Evolutionary conservation across 1,140 invertebrate species (phyloP).

Genomic region (Asbolus verrucosus): DNA sequence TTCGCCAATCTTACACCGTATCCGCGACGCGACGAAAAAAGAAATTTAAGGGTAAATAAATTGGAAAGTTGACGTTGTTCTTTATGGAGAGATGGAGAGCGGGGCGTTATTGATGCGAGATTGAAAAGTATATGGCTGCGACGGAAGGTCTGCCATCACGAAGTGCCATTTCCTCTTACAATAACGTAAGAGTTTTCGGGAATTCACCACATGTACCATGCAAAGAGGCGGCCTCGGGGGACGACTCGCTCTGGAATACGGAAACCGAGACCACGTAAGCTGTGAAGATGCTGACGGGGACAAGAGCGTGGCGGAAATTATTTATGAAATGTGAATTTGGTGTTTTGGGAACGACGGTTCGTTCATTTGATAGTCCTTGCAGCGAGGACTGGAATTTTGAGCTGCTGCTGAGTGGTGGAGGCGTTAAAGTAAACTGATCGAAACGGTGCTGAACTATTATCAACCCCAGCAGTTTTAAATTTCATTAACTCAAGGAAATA

Average conservation of each 20-base stretch:
- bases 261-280: slow-evolving; percentile 10
- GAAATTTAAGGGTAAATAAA: slow-evolving; percentile 62
- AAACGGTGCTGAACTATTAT: too few relatives aligned
- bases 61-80: slow-evolving; percentile 60
- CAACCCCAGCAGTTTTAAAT: too few relatives aligned
- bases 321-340: slow-evolving; percentile 8
- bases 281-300: neutral
- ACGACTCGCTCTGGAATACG: slow-evolving; percentile 4
- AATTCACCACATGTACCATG: slow-evolving; percentile 33
- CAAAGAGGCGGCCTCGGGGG: slow-evolving; percentile 20
- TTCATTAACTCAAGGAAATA: too few relatives aligned
- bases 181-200: neutral
- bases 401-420: too few relatives aligned
- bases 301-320: slow-evolving; percentile 15
- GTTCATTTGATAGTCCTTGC: neutral
- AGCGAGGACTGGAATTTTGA: too few relatives aligned
- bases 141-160: too few relatives aligned
- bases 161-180: neutral
- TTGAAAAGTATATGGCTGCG: neutral
- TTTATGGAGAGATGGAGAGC: slow-evolving; percentile 51
- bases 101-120: slow-evolving; percentile 1
- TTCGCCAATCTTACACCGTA: slow-evolving; percentile 61
- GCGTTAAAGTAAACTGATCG: too few relatives aligned
- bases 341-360: neutral
- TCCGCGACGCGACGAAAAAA: slow-evolving; percentile 52